Evolutionary conservation across 2,888 invertebrate species (phyloP), one percentile per base, ranked within the genome.

Genomic region (Prosapia bicincta): DNA sequence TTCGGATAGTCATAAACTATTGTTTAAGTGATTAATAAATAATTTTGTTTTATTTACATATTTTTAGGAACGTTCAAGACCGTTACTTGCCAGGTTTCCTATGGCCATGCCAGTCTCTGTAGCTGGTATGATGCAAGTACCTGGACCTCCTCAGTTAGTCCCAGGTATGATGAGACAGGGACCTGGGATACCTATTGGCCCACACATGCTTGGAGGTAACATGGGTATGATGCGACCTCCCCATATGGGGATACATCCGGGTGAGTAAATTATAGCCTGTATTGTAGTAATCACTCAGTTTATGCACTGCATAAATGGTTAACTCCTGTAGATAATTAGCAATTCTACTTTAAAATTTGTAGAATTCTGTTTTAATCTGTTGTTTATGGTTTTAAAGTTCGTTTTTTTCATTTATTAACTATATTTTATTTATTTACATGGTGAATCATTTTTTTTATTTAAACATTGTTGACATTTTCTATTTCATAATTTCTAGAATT

Each of bases 161-260:
- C 72, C 78, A 10, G 78, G 78, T 0, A 78, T 80, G 77, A 76
- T 78, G 76, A 43, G 78, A 23, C 77, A 70, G 13, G 78, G 69
- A 28, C 74, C 73, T 26, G 54, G 54, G 13, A 74, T 78, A 26
- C 75, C 77, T 24, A 69, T 78, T 32, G 77, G 54, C 70, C 79
- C 25, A 20, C 74, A 30, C 26, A 75, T 80, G 76, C 66, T 74
- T 38, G 78, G 76, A 69, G 75, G 74, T 66, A 79, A 79, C 71
- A 78, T 79, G 77, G 77, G 78, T 68, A 80, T 80, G 80, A 75
- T 79, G 73, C 76, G 82, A 73, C 81, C 79, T 30, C 79, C 80
- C 83, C 89, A 88, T 83, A 87, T 90, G 86, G 89, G 88, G 85
- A 86, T 89, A 83, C 89, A 89, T 81, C 89, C 90, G 89, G 90